Evolutionary conservation across 1,140 invertebrate species (phyloP).

Genomic region (Drosophila micromelanica): DNA sequence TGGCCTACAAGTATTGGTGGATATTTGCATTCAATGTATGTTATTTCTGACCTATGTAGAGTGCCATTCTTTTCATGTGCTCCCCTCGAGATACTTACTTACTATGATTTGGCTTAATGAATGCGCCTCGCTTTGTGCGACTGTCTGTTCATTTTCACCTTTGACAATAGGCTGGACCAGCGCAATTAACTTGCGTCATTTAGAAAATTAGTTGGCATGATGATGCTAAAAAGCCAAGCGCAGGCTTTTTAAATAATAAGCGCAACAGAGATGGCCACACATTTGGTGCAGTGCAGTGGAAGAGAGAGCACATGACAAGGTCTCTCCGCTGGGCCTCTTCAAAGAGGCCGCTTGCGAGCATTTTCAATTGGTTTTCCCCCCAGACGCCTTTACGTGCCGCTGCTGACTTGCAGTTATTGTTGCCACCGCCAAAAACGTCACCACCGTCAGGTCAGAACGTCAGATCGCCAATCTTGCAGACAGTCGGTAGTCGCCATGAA

Average conservation of each 20-base stretch:
- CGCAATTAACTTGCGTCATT: constrained; percentile 79
- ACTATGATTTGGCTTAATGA: constrained; percentile 77
- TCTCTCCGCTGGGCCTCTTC: constrained; percentile 57
- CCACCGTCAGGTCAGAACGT: not conserved
- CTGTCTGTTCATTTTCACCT: constrained; percentile 66
- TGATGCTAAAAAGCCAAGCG: constrained; percentile 60
- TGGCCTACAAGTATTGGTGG: not conserved
- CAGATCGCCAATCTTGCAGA: not conserved
- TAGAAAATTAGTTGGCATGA: constrained; percentile 80
- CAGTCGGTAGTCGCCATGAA: constrained; percentile 33
- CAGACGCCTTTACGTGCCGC: not conserved
- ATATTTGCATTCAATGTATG: not conserved
- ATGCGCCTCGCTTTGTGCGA: constrained; percentile 51
- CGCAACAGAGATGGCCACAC: not conserved
- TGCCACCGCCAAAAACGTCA: constrained; percentile 10
- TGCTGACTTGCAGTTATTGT: constrained; percentile 52
- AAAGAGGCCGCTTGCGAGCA: constrained; percentile 50
- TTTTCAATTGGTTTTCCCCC: constrained; percentile 40
- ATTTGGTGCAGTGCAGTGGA: constrained; percentile 4
- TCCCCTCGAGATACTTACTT: constrained; percentile 61
- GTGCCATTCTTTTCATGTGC: not conserved
- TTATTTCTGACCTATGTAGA: not conserved
- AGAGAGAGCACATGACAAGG: constrained; percentile 44
- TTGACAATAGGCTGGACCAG: constrained; percentile 63
- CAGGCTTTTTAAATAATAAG: not conserved